Percentiles rank a stretch among this genome's conserved stretches.
These are phyloP conservation scores for Temnothorax longispinosus DNA, from an alignment of 1,140 invertebrate genomes.

Conservation along the genomic window DNA sequence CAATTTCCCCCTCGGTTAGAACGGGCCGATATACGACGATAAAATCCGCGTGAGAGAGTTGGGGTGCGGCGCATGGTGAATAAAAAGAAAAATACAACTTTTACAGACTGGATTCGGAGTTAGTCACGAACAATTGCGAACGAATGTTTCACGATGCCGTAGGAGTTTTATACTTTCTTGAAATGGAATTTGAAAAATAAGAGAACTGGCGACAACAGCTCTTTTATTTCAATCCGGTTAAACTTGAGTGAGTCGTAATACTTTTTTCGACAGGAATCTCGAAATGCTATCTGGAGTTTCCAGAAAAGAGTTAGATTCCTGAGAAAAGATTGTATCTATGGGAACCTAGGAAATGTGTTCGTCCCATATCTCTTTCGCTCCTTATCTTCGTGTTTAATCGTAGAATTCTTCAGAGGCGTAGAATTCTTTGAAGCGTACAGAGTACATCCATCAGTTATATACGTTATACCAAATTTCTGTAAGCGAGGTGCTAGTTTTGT, in stretches of 20 bases:
- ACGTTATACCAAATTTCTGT: background rate
- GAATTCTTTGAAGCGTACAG: background rate
- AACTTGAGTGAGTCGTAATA: background rate
- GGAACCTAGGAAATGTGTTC: background rate
- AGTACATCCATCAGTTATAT: background rate
- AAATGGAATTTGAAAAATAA: background rate
- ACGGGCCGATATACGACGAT: background rate
- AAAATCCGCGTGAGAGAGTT: background rate
- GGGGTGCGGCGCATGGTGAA: no score
- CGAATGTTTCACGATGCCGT: background rate
- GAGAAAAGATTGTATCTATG: background rate
- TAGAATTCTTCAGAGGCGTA: background rate
- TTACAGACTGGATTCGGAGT: background rate
- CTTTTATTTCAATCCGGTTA: background rate
- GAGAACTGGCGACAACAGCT: no score
- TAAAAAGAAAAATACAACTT: background rate
- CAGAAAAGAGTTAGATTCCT: background rate
- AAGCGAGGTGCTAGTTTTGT: background rate
- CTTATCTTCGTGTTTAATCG: background rate
- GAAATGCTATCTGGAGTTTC: background rate
- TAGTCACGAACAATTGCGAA: background rate
- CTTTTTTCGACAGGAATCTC: background rate
- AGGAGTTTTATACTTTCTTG: background rate
- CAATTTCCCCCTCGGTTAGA: background rate
- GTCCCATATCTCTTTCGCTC: background rate